A percentile compares a stretch with the other conserved stretches of the same genome.
Conservation (phyloP, 2,113 vertebrate species). For the Myotis lucifugus region DNA sequence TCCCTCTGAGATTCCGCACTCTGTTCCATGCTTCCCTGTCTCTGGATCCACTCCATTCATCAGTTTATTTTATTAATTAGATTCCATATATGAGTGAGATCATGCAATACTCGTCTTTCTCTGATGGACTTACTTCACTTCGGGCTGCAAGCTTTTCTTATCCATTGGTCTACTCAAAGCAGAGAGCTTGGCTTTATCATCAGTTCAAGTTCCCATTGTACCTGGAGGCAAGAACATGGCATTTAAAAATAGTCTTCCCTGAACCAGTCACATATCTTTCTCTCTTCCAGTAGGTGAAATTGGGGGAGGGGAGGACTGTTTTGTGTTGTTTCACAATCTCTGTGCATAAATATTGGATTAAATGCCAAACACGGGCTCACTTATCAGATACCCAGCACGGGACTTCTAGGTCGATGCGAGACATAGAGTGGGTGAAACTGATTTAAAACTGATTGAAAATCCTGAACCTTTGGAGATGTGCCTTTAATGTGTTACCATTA, state of each 20-base stretch:
- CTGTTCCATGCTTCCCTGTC: too few species aligned
- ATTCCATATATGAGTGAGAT: too few species aligned
- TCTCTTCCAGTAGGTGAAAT: neutral
- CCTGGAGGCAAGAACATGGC: constrained; percentile 18
- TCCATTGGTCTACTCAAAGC: neutral
- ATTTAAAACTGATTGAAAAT: neutral
- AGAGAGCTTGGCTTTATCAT: constrained; percentile 9
- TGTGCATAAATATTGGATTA: neutral
- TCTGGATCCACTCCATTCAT: too few species aligned
- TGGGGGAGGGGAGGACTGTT: neutral
- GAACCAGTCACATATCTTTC: neutral
- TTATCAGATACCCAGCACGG: neutral
- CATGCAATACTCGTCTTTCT: too few species aligned
- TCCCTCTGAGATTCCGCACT: too few species aligned
- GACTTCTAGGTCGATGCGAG: neutral
- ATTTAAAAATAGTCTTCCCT: constrained; percentile 21
- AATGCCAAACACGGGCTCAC: neutral
- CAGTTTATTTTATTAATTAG: too few species aligned
- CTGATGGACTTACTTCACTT: too few species aligned
- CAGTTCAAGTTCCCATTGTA: neutral
- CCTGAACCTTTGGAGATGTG: neutral
- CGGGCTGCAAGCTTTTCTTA: neutral
- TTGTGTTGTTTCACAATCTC: neutral
- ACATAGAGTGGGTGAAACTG: neutral
- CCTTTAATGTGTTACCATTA: neutral